Evolutionary conservation across 2,797 vertebrate species (phyloP).

Genomic region (Falco peregrinus): DNA sequence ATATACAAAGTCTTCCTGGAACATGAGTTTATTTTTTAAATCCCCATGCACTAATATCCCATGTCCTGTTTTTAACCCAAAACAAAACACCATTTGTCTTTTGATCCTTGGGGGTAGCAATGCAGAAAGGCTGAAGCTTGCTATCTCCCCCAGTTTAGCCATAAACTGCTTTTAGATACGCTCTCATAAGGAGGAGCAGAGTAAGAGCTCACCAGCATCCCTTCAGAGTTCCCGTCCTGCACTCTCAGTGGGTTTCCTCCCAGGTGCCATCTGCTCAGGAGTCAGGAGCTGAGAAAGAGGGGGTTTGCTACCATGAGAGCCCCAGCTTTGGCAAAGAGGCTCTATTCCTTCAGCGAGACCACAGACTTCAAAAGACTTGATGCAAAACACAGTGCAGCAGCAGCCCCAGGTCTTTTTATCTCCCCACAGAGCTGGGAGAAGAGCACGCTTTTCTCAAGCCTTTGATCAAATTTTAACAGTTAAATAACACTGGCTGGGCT

Average conservation of each 20-base stretch:
- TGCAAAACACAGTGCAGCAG: background rate
- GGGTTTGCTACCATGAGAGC: fast-evolving
- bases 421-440: background rate
- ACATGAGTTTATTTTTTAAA: background rate
- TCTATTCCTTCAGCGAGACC: background rate
- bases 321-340: background rate
- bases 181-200: background rate
- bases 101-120: too few species aligned
- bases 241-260: background rate
- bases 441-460: background rate
- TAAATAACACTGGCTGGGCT: background rate
- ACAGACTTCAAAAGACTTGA: background rate
- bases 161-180: background rate
- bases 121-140: background rate
- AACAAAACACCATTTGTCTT: background rate
- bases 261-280: background rate
- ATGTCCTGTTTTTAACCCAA: background rate
- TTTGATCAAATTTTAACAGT: constrained; percentile 13
- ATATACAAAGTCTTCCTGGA: background rate
- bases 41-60: background rate
- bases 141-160: background rate
- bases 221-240: background rate
- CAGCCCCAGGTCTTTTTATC: background rate
- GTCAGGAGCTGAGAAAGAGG: background rate
- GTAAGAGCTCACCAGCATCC: background rate